Conservation (phyloP, 2,888 invertebrate species). For the Stegana nigrithorax region DNA sequence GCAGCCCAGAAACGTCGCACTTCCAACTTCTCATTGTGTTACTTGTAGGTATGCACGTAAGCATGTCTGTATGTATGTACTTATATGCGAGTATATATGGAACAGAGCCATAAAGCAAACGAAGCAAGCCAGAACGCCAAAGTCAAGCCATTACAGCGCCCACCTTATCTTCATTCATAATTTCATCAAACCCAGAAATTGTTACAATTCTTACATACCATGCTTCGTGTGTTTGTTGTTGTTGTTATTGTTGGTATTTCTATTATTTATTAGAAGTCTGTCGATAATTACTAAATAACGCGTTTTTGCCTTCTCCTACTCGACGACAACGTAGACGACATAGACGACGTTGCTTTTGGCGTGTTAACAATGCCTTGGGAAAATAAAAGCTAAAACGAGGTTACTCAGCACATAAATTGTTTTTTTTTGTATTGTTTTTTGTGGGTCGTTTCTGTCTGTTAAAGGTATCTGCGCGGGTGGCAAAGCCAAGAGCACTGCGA, state of each 20-base stretch:
- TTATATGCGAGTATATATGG: too few species aligned
- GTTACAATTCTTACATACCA: slow-evolving; percentile 10
- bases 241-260: slow-evolving; percentile 18
- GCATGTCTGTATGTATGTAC: too few species aligned
- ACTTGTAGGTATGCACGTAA: too few species aligned
- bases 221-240: slow-evolving; percentile 2
- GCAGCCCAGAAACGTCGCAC: too few species aligned
- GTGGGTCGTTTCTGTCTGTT: neutral
- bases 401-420: slow-evolving; percentile 51
- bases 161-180: slow-evolving; percentile 58
- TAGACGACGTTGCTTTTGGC: neutral
- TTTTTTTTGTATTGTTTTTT: slow-evolving; percentile 1
- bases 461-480: too few species aligned
- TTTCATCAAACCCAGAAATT: slow-evolving; percentile 56
- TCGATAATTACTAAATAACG: slow-evolving; percentile 65
- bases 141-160: too few species aligned
- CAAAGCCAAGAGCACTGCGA: neutral
- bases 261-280: slow-evolving; percentile 57
- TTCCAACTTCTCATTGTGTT: too few species aligned
- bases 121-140: too few species aligned
- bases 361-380: slow-evolving; percentile 48
- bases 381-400: slow-evolving; percentile 49
- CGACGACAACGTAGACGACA: neutral
- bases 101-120: too few species aligned
- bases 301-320: slow-evolving; percentile 38